Conservation (phyloP, 1,140 invertebrate species). For the Drosophila novamexicana region DNA sequence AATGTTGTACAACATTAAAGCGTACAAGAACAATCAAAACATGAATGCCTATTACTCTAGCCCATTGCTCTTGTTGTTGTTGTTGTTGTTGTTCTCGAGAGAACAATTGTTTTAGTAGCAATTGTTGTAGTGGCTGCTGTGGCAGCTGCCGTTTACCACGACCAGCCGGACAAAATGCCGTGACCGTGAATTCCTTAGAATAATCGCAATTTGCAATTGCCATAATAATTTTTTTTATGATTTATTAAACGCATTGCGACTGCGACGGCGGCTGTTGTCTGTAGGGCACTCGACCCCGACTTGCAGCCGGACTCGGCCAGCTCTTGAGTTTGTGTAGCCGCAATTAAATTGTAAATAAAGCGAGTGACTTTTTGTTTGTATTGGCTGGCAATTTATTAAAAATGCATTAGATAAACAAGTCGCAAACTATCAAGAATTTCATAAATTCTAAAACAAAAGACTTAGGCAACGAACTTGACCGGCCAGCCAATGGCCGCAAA, state of each 20-base stretch:
- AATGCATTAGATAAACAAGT: conserved; percentile 78
- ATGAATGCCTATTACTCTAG: conserved; percentile 46
- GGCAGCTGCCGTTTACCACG: conserved; percentile 61
- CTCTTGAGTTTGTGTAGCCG: conserved; percentile 15
- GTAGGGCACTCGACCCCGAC: conserved; percentile 65
- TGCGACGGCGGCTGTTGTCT: conserved; percentile 15
- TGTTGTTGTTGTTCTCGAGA: conserved; percentile 48
- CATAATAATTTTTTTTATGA: conserved; percentile 67
- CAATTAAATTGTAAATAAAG: conserved; percentile 74
- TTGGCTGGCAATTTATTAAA: conserved; percentile 74
- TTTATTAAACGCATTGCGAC: conserved; percentile 21
- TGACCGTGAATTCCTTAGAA: conserved; percentile 76
- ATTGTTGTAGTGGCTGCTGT: conserved; percentile 35
- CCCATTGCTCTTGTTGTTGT: conserved; percentile 26
- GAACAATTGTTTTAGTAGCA: conserved; percentile 73
- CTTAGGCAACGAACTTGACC: conserved; percentile 59
- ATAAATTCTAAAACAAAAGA: conserved; percentile 72
- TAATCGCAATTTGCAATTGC: conserved; percentile 75
- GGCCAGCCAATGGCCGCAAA: conserved; percentile 27
- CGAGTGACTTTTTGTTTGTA: conserved; percentile 28
- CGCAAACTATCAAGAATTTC: conserved; percentile 62
- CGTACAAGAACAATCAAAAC: conserved; percentile 76
- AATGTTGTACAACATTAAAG: conserved; percentile 80
- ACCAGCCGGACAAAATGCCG: conserved; percentile 37
- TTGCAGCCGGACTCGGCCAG: conserved; percentile 8